Base-by-base conservation (phyloP, 2,888 invertebrate genomes). In the Phortica magna region DNA sequence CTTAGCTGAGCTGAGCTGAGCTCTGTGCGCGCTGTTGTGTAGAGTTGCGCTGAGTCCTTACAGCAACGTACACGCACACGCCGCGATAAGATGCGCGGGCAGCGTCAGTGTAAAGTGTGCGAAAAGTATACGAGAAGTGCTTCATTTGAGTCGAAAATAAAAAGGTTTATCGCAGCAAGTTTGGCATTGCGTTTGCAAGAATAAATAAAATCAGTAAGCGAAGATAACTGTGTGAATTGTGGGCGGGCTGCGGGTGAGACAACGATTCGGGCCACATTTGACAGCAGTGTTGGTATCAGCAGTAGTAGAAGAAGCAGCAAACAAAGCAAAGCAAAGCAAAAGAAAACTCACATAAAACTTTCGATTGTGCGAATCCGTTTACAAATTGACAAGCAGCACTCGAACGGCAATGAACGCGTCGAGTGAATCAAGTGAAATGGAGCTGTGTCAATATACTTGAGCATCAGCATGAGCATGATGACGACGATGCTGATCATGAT, bases 151-250 rank as follows among this genome's bases (percentile, higher is more conserved):
- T 7, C 10, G 61, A 61, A 68, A 71, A 53, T 31, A 71, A 71
- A 70, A 71, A 71, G 70, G 70, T 71, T 71, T 53, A 71, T 71
- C 55, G 70, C 43, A 43, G n/a, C 43, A n/a, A 10, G 14, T 55
- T 19, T 61, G 61, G 61, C 17, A 22, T 22, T 43, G 53, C 53
- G 39, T 72, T 57, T 39, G 59, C 76, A 68, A 73, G 72, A 77
- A 79, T 71, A 65, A 67, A 74, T 72, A 71, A 72, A 75, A 76
- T 75, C 64, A 72, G 78, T 74, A 77, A 68, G 42, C 77, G 74
- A 75, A 74, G 64, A 76, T 75, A 71, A 72, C 74, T 17, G 22
- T 39, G 59, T 61, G 22, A 77, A 65, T 55, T 31, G 55, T 53
- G 43, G 59, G 57, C 12, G 3, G 7, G 71, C 4, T 48, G 48